These are phyloP conservation scores for Syngnathoides biaculeatus DNA, from an alignment of 2,113 vertebrate genomes.

Conservation along the genomic window DNA sequence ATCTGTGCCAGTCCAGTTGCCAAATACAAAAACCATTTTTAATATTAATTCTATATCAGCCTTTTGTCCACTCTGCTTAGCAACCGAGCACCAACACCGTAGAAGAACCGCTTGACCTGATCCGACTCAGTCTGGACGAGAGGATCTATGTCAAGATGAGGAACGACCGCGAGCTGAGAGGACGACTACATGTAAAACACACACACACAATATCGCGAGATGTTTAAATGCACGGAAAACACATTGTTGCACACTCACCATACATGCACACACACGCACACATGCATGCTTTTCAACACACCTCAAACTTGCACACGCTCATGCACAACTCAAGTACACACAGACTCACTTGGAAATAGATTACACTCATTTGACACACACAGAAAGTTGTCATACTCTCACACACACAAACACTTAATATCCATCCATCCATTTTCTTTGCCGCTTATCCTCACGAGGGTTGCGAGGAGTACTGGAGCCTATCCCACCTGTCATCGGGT, in stretches of 20 bases:
- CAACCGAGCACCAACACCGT: slow-evolving; percentile 93
- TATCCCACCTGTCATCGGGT: no score
- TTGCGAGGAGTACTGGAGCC: no score
- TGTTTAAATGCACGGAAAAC: no score
- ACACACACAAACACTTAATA: not conserved
- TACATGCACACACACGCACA: no score
- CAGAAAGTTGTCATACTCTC: not conserved
- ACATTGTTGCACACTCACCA: no score
- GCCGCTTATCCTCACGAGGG: no score
- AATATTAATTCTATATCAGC: not conserved
- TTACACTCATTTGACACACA: no score
- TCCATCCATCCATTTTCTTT: no score
- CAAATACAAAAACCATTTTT: not conserved
- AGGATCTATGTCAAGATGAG: slow-evolving; percentile 98
- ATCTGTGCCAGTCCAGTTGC: not conserved
- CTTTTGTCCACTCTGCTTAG: slow-evolving; percentile 46
- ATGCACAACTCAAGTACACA: not conserved
- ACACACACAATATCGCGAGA: no score
- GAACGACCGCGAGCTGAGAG: slow-evolving; percentile 93
- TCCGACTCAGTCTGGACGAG: slow-evolving; percentile 93
- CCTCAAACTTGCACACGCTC: no score
- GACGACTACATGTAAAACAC: slow-evolving; percentile 86
- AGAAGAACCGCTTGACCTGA: slow-evolving; percentile 93
- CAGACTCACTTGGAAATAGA: not conserved
- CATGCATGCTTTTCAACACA: no score